Percentiles rank a stretch among this genome's conserved stretches.
Conservation (phyloP, 2,888 invertebrate species). For the Leptarthrus brevirostris region DNA sequence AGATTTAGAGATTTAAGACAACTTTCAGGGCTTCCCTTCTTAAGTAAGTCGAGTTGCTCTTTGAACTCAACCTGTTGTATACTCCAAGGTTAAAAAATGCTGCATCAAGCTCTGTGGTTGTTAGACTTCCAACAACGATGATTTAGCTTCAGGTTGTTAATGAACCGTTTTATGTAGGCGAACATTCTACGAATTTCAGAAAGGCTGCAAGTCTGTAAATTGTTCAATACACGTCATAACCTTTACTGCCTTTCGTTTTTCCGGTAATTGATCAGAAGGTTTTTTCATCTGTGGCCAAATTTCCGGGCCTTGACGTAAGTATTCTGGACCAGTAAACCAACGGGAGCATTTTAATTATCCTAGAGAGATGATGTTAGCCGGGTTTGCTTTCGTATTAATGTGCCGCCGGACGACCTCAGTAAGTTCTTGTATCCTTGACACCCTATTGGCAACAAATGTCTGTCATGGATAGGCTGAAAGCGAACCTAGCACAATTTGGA, state of each 20-base stretch:
- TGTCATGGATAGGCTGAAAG: too few relatives aligned
- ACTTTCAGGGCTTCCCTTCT: background rate
- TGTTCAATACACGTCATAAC: background rate
- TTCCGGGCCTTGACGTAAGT: background rate
- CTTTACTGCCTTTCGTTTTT: background rate
- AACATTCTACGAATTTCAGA: background rate
- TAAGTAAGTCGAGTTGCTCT: background rate
- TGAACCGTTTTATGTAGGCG: background rate
- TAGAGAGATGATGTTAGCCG: too few relatives aligned
- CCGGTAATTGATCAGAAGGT: background rate
- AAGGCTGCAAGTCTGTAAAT: background rate
- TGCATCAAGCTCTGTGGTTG: background rate
- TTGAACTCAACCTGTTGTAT: background rate
- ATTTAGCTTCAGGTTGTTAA: background rate
- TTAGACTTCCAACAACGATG: background rate
- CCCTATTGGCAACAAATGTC: too few relatives aligned
- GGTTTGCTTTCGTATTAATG: too few relatives aligned
- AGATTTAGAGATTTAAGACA: background rate
- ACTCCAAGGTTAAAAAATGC: background rate
- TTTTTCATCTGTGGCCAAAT: constrained; percentile 8
- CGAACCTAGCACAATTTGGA: too few relatives aligned
- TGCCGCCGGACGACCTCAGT: too few relatives aligned
- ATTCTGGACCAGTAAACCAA: background rate
- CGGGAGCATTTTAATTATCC: constrained; percentile 1
- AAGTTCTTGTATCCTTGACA: too few relatives aligned